phyloP scores from a whole-genome alignment of 2,797 vertebrate species.

The Argya squamiceps region DNA sequence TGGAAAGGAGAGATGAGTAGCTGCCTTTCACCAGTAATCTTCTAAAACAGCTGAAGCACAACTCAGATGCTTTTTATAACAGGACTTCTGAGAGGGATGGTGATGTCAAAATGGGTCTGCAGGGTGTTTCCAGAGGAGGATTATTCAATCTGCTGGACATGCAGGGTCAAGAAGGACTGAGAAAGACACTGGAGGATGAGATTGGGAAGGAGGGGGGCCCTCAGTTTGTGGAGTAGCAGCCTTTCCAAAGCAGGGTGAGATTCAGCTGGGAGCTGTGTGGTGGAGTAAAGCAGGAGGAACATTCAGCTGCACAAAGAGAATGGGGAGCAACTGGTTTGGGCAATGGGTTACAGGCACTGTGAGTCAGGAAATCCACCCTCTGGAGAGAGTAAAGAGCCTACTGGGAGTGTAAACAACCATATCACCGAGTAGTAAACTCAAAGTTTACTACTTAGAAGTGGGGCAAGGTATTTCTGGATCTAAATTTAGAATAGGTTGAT shows the following conservation, averaged over 20 bases:
- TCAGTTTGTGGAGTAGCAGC: background rate
- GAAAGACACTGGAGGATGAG: background rate
- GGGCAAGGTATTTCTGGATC: background rate
- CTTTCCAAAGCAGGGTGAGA: background rate
- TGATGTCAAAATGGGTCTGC: background rate
- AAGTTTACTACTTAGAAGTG: background rate
- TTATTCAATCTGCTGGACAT: background rate
- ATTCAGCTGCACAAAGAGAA: background rate
- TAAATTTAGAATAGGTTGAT: background rate
- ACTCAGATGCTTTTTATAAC: background rate
- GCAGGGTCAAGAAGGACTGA: background rate
- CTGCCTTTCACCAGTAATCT: background rate
- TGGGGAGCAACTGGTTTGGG: conserved; percentile 33
- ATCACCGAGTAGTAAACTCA: background rate
- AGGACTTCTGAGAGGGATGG: background rate
- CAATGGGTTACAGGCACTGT: conserved; percentile 7
- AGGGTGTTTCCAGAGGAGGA: background rate
- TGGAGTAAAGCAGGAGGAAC: background rate
- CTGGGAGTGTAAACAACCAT: background rate
- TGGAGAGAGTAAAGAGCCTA: background rate
- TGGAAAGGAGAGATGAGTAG: background rate
- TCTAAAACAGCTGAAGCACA: background rate
- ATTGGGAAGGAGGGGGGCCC: background rate
- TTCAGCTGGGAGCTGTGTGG: accelerated
- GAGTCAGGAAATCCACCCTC: conserved; percentile 46